Conservation (phyloP, 2,113 vertebrate genomes). For the Brienomyrus longianalis region DNA sequence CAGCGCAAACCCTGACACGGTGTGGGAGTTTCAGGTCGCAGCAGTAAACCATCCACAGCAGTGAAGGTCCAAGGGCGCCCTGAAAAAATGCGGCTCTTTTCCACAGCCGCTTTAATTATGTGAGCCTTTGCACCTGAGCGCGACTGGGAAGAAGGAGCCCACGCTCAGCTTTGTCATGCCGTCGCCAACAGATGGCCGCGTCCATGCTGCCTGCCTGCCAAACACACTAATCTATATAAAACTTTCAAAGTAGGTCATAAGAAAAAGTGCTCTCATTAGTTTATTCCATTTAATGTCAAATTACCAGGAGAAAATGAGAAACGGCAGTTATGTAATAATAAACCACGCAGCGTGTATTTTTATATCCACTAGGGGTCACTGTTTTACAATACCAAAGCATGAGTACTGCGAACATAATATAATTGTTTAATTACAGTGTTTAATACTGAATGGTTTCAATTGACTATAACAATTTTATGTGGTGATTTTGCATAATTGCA, state of each 20-base stretch:
- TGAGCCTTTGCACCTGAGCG: conserved; percentile 2
- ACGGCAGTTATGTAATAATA: conserved; percentile 6
- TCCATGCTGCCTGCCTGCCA: background rate
- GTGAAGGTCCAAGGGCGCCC: background rate
- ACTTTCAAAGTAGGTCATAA: background rate
- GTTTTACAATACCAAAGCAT: conserved; percentile 6
- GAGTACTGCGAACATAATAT: background rate
- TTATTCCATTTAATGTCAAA: background rate
- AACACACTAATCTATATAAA: conserved; percentile 8
- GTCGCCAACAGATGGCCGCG: background rate
- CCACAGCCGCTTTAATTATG: background rate
- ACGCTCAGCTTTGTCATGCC: background rate
- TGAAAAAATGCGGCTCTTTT: background rate
- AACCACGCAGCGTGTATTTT: background rate
- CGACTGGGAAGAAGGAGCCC: conserved; percentile 7
- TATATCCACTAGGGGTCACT: conserved; percentile 10
- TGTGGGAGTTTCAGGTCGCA: conserved; percentile 42
- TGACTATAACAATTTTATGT: background rate
- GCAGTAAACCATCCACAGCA: conserved; percentile 39
- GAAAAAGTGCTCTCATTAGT: background rate
- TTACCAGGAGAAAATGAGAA: background rate
- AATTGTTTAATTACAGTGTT: conserved; percentile 7
- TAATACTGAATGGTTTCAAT: background rate
- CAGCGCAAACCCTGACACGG: background rate
- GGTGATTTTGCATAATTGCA: background rate